These are phyloP conservation scores for Elegia similella DNA, from an alignment of 2,888 invertebrate genomes.

Conservation along the genomic window DNA sequence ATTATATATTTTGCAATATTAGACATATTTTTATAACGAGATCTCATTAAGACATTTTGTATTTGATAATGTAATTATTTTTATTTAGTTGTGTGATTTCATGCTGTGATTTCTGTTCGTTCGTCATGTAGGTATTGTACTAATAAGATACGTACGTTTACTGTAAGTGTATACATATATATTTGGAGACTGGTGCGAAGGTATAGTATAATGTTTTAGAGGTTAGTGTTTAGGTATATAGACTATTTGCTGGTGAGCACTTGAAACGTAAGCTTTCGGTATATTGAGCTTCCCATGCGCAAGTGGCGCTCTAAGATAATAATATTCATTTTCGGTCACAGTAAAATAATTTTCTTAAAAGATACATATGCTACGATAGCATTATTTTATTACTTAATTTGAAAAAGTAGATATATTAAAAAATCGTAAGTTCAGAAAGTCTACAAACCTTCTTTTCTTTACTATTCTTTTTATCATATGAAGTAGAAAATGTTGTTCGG, in stretches of 20 bases:
- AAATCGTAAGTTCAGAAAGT: too few species aligned
- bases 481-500: too few species aligned
- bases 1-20: slow-evolving; percentile 63
- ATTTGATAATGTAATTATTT: slow-evolving; percentile 33
- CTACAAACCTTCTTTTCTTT: too few species aligned
- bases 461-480: too few species aligned
- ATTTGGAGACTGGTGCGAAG: slow-evolving; percentile 59
- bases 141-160: slow-evolving; percentile 28
- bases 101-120: slow-evolving; percentile 67
- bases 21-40: slow-evolving; percentile 67
- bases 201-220: slow-evolving; percentile 35
- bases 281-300: slow-evolving; percentile 32
- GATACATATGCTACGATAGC: too few species aligned
- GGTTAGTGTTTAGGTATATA: slow-evolving; percentile 19
- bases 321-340: slow-evolving; percentile 1
- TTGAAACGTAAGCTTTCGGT: slow-evolving; percentile 24
- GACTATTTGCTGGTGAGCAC: slow-evolving; percentile 12
- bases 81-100: slow-evolving; percentile 52
- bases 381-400: too few species aligned
- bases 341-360: background rate
- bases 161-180: slow-evolving; percentile 43
- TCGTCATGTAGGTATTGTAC: slow-evolving; percentile 37
- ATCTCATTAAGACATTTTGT: slow-evolving; percentile 56
- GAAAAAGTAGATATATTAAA: too few species aligned
- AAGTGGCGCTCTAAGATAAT: slow-evolving; percentile 12